Conservation (phyloP, 2,888 invertebrate species). For the Heliconius charithonia region DNA sequence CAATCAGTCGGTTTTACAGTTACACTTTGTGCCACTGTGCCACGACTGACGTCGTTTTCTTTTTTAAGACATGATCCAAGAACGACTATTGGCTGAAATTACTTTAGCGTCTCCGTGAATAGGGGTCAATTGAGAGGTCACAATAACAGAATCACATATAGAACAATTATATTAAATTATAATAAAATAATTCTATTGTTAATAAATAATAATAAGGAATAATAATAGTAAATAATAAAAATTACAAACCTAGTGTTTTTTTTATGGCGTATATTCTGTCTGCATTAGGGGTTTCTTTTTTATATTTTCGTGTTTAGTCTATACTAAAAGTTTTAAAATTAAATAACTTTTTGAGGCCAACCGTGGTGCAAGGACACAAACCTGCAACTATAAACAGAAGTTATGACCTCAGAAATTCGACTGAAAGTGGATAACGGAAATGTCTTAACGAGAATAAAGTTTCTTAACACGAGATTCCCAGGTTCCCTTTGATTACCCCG, state of each 20-base stretch:
- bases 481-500: not conserved
- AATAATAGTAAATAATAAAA: too few species aligned
- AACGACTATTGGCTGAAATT: not conserved
- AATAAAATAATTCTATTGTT: not conserved
- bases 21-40: not conserved
- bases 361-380: not conserved
- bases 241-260: too few species aligned
- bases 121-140: not conserved
- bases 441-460: not conserved
- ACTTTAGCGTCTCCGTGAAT: slow-evolving; percentile 9
- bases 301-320: not conserved
- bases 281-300: not conserved
- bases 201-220: not conserved
- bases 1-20: too few species aligned
- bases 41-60: not conserved
- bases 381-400: not conserved
- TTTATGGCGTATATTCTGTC: too few species aligned
- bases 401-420: not conserved
- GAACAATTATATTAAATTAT: too few species aligned
- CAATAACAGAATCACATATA: too few species aligned
- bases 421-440: not conserved
- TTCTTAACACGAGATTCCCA: not conserved
- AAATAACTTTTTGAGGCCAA: not conserved
- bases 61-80: slow-evolving; percentile 8
- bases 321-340: not conserved